phyloP scores from a whole-genome alignment of 2,113 vertebrate genomes.

The Apaloderma vittatum region DNA sequence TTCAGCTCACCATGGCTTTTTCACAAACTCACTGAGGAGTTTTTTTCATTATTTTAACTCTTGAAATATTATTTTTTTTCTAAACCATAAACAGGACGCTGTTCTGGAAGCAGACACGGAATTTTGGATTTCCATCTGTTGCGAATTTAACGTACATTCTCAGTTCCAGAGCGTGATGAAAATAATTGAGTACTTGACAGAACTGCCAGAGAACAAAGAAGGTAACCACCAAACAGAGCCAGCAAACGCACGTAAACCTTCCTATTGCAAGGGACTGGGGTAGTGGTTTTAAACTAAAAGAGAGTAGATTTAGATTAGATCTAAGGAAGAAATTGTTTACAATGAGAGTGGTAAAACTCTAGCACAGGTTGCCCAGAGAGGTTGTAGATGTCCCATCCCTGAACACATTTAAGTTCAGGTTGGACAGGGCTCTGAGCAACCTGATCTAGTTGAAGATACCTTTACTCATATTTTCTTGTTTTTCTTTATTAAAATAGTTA shows the following conservation, averaged over 20 bases:
- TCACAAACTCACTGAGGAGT: neutral
- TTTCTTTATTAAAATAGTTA: neutral
- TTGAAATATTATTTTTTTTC: neutral
- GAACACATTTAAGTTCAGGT: neutral
- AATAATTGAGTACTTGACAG: slow-evolving; percentile 87
- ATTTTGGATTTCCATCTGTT: slow-evolving; percentile 92
- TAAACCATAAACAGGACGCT: slow-evolving; percentile 81
- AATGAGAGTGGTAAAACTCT: neutral
- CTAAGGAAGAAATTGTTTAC: neutral
- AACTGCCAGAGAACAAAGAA: slow-evolving; percentile 91
- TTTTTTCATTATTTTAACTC: neutral
- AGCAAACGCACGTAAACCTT: neutral
- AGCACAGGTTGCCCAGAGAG: neutral
- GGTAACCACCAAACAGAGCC: slow-evolving; percentile 74
- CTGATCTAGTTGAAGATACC: neutral
- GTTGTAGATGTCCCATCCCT: neutral
- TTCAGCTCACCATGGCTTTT: neutral
- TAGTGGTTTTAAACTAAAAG: neutral
- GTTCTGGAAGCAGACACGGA: slow-evolving; percentile 89
- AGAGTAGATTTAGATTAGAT: neutral
- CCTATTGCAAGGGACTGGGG: neutral
- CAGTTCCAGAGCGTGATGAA: slow-evolving; percentile 87
- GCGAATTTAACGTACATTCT: slow-evolving; percentile 83
- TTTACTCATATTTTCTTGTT: neutral
- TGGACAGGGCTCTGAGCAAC: neutral